Conservation (phyloP, 2,888 invertebrate species). For the Thymelicus lineola region DNA sequence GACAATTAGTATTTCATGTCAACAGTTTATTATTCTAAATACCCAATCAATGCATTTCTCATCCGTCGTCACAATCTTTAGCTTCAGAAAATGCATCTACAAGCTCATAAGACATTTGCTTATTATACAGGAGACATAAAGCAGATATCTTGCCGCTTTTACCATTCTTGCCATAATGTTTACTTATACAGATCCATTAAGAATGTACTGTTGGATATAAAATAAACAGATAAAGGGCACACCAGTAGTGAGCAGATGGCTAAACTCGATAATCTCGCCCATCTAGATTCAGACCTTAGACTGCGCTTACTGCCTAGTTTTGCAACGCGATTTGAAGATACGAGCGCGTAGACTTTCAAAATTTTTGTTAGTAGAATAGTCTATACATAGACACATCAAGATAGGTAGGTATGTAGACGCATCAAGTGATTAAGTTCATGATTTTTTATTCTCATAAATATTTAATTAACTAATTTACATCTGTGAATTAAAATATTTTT, state of each 20-base stretch:
- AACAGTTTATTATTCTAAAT: no score
- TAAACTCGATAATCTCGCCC: conserved; percentile 61
- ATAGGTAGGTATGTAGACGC: no score
- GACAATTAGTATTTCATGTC: no score
- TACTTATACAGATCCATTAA: conserved; percentile 49
- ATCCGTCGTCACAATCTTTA: not conserved
- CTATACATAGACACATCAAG: no score
- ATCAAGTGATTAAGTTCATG: no score
- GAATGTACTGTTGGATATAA: conserved; percentile 53
- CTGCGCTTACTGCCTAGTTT: conserved; percentile 19
- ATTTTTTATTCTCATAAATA: no score
- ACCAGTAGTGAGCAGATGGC: conserved; percentile 60
- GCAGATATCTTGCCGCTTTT: conserved; percentile 39
- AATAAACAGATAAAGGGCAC: conserved; percentile 54
- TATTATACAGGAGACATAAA: conserved; percentile 44
- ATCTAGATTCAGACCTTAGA: conserved; percentile 62
- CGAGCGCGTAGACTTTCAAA: not conserved
- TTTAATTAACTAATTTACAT: no score
- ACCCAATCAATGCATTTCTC: no score
- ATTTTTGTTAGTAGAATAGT: not conserved
- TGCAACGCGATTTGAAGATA: conserved; percentile 23
- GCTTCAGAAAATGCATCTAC: conserved; percentile 33
- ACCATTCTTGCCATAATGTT: conserved; percentile 38
- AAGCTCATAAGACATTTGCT: conserved; percentile 40
- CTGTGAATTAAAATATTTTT: no score